Evolutionary conservation across 2,888 invertebrate species (phyloP).

Genomic region (Lymantria dispar): DNA sequence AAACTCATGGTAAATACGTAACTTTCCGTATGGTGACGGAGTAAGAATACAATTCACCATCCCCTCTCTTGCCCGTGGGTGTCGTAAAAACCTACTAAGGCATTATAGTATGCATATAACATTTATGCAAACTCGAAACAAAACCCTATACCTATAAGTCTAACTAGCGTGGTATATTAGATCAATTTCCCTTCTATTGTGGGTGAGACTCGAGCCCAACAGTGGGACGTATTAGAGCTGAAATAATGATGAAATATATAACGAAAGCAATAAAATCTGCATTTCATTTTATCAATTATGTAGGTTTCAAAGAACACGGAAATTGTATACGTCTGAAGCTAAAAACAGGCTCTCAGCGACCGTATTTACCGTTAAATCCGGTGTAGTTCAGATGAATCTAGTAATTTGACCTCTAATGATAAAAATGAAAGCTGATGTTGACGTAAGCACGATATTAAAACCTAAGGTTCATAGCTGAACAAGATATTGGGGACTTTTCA

Average conservation of each 20-base stretch:
- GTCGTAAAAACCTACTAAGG: neutral
- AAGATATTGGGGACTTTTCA: no score
- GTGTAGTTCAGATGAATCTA: constrained; percentile 19
- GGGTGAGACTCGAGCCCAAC: no score
- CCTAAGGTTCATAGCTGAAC: no score
- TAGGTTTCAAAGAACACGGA: constrained; percentile 23
- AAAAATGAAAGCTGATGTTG: neutral
- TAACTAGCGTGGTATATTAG: no score
- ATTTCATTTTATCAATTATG: neutral
- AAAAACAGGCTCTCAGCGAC: neutral
- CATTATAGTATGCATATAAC: neutral
- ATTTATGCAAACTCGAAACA: no score
- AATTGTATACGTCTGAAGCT: constrained; percentile 10
- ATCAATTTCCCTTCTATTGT: no score
- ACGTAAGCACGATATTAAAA: neutral
- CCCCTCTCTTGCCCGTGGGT: no score
- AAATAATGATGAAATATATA: no score
- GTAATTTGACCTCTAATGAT: constrained; percentile 4
- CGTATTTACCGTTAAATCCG: constrained; percentile 22
- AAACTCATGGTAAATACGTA: no score
- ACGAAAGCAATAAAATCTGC: neutral
- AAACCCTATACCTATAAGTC: no score
- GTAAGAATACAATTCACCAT: neutral
- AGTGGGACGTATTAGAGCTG: no score
- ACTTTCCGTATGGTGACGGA: neutral